Base-by-base conservation (phyloP, 2,113 vertebrate genomes). In the Arvicanthis niloticus region DNA sequence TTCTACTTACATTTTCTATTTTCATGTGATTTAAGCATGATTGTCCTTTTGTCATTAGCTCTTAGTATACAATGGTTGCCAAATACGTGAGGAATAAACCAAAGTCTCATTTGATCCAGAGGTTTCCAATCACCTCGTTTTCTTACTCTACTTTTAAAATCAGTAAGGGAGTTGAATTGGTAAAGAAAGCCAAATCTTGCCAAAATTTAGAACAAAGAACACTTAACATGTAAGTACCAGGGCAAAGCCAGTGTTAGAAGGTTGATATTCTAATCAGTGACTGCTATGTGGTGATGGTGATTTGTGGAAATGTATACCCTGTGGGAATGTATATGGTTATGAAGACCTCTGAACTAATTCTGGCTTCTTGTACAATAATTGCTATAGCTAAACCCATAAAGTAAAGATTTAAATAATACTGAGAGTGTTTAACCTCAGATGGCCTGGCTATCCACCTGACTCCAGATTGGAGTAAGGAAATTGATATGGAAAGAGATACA, bases 81-180 rank as follows among this genome's bases (percentile, higher is more conserved):
- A 96, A 93, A 96, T 68, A 91, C 80, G 94, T 95, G 17, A 2
- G 81, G 91, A 95, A 93, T 81, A 81, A 86, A 89, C 45, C 51
- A 73, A 87, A 89, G 84, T 81, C 82, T 94, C 56, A 26, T 42
- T 68, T 62, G 68, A 78, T 87, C 70, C 72, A 91, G 85, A 72
- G 60, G 7, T 9, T n/a, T 93, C 85, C 65, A 60, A 22, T 37
- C 68, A 24, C 31, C 90, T 92, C 89, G 13, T 95, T 95, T 96
- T 81, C 51, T 90, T 88, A 91, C 45, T 80, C 62, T 89, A 34
- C 90, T 73, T 94, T 94, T 92, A 73, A 93, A 96, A 77, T 48
- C 90, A 93, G 37, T 88, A 89, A 56, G 65, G 48, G 48, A 86
- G 17, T 42, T 34, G 53, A 94, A 21, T 73, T 93, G 90, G 24